These are phyloP conservation scores for Anarsia innoxiella DNA, from an alignment of 2,888 invertebrate genomes.

Conservation along the genomic window DNA sequence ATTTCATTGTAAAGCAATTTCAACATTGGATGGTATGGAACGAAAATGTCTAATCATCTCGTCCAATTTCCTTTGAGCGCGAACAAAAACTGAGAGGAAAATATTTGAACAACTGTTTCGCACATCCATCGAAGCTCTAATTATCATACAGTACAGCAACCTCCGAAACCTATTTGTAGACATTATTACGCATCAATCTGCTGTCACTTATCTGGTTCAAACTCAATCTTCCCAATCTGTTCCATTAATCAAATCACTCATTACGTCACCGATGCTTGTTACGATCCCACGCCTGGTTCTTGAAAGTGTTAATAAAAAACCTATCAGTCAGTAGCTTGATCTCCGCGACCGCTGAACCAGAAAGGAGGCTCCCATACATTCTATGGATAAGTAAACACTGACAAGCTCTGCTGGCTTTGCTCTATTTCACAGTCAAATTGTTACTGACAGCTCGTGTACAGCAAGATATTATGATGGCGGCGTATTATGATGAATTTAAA, in stretches of 20 bases:
- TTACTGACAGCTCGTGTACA: neutral
- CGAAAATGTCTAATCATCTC: no score
- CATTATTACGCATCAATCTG: slow-evolving; percentile 35
- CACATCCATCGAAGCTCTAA: slow-evolving; percentile 37
- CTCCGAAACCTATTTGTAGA: slow-evolving; percentile 34
- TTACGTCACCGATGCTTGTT: slow-evolving; percentile 38
- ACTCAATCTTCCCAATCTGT: slow-evolving; percentile 56
- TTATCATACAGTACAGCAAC: slow-evolving; percentile 44
- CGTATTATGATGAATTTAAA: no score
- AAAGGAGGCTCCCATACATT: slow-evolving; percentile 32
- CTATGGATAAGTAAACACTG: slow-evolving; percentile 34
- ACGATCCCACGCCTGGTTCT: slow-evolving; percentile 45
- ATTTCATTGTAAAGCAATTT: neutral
- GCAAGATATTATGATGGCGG: no score
- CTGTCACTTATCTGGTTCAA: slow-evolving; percentile 46
- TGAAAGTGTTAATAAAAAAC: slow-evolving; percentile 41
- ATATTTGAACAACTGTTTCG: slow-evolving; percentile 10
- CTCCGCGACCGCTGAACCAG: slow-evolving; percentile 50
- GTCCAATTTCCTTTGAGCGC: no score
- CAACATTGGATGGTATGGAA: neutral
- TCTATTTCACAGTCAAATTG: slow-evolving; percentile 12
- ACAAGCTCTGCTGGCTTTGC: slow-evolving; percentile 20
- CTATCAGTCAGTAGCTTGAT: slow-evolving; percentile 35
- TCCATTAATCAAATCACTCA: slow-evolving; percentile 57
- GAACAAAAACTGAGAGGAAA: no score